phyloP scores from a whole-genome alignment of 2,113 vertebrate genomes.

The Cyrtonyx montezumae region DNA sequence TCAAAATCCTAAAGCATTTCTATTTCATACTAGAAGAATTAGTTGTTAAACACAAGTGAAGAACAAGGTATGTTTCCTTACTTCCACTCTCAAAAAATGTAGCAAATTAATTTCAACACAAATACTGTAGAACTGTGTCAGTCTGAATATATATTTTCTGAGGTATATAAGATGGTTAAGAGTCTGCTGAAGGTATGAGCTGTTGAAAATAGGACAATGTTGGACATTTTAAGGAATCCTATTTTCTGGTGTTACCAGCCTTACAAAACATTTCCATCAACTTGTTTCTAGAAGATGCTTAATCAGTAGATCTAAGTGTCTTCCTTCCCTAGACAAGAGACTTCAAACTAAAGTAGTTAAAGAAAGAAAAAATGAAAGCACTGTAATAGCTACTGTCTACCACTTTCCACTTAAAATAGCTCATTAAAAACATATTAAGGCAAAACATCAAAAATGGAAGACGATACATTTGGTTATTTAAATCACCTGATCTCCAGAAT shows the following conservation, averaged over 20 bases:
- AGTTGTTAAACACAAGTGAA: not conserved
- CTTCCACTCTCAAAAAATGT: not conserved
- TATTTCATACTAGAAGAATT: not conserved
- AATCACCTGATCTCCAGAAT: not conserved
- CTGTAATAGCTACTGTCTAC: not conserved
- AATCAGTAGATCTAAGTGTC: not conserved
- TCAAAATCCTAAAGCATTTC: not conserved
- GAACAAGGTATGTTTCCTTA: rapidly evolving
- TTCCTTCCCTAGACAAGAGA: not conserved
- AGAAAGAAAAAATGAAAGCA: not conserved
- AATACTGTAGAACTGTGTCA: not conserved
- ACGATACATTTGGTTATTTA: not conserved
- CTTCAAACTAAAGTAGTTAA: not conserved
- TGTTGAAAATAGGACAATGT: not conserved
- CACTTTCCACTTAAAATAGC: not conserved
- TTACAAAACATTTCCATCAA: not conserved
- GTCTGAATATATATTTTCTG: not conserved
- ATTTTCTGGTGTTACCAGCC: not conserved
- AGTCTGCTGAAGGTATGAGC: not conserved
- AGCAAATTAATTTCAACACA: not conserved
- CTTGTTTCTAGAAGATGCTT: not conserved
- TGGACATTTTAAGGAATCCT: not conserved
- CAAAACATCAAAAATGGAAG: not conserved
- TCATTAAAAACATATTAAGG: not conserved
- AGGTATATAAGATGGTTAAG: not conserved